phyloP scores from a whole-genome alignment of 1,140 invertebrate genomes.

The Cotesia typhae region DNA sequence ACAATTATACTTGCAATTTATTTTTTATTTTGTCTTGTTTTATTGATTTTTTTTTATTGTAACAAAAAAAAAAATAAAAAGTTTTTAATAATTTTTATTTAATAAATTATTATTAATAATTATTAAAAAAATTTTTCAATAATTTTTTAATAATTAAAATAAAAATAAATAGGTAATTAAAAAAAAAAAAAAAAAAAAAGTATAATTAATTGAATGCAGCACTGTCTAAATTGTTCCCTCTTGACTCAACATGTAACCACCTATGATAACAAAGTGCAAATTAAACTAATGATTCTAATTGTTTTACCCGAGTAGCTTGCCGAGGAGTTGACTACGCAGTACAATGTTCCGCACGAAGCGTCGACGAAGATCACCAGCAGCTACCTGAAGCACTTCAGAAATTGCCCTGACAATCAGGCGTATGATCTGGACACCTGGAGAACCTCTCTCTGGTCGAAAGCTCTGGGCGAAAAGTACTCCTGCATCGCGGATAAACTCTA shows the following conservation, averaged over 20 bases:
- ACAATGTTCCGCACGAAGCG: conserved; percentile 71
- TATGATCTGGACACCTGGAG: conserved; percentile 80
- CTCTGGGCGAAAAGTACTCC: conserved; percentile 76
- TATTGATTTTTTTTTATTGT: no score
- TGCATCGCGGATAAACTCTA: conserved; percentile 77
- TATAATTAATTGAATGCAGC: conserved; percentile 43
- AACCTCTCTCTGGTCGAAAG: conserved; percentile 77
- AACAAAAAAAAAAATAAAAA: no score
- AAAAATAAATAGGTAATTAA: neutral
- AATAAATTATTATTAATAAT: neutral
- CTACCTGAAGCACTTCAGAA: conserved; percentile 78
- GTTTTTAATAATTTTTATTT: no score
- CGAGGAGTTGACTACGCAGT: conserved; percentile 74
- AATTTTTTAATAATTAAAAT: neutral
- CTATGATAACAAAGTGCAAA: neutral
- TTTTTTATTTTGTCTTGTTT: no score
- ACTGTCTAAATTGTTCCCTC: conserved; percentile 39
- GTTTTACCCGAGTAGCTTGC: conserved; percentile 69
- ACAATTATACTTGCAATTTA: conserved; percentile 25
- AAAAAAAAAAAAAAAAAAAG: neutral
- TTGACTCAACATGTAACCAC: conserved; percentile 15
- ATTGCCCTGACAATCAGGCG: conserved; percentile 78
- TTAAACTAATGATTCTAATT: conserved; percentile 29
- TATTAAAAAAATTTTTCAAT: no score
- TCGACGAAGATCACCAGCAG: conserved; percentile 71